Evolutionary conservation across 2,113 vertebrate species (phyloP).

Genomic region (Patagioenas fasciata): DNA sequence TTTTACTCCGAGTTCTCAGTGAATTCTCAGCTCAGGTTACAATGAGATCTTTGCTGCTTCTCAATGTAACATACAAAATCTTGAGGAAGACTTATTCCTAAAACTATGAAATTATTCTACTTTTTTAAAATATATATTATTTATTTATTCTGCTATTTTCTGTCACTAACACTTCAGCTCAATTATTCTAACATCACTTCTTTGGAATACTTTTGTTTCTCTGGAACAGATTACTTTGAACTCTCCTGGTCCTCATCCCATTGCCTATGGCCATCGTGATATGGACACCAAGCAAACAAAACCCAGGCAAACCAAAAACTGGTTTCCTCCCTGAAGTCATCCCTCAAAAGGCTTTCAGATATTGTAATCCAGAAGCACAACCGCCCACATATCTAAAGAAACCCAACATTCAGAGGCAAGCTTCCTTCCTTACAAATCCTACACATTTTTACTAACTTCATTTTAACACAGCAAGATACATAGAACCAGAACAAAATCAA

Average conservation of each 20-base stretch:
- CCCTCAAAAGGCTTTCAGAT: not conserved
- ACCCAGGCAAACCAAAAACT: not conserved
- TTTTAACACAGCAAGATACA: not conserved
- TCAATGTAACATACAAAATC: not conserved
- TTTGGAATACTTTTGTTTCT: not conserved
- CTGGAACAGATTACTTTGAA: not conserved
- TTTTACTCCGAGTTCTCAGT: not conserved
- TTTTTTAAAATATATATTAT: not conserved
- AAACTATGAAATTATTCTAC: not conserved
- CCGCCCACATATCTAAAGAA: not conserved
- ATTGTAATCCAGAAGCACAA: not conserved
- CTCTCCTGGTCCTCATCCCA: not conserved
- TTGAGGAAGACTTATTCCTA: not conserved
- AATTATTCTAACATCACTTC: not conserved
- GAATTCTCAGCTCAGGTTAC: not conserved
- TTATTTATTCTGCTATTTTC: not conserved
- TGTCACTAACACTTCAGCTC: not conserved
- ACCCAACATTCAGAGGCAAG: not conserved
- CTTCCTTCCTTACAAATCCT: not conserved
- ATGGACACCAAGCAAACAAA: not conserved
- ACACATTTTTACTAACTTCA: not conserved
- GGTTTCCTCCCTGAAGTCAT: not conserved
- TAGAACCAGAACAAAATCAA: not conserved
- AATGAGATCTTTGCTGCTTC: not conserved
- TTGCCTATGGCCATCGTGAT: not conserved